Evolutionary conservation across 2,113 vertebrate species (phyloP).

Genomic region (Sus scrofa): T2T-Sscrofa CM000820.6:8479001-8479500

Average conservation of each 20-base stretch:
- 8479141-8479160: conserved; percentile 12
- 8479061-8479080: not conserved
- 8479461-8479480: conserved; percentile 31
- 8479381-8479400: no score
- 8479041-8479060: conserved; percentile 29
- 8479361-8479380: no score
- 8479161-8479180: not conserved
- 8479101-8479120: conserved; percentile 22
- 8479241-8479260: no score
- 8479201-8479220: not conserved
- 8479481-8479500: not conserved
- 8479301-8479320: no score
- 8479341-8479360: no score
- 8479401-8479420: no score
- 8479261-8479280: no score
- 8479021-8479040: not conserved
- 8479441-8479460: not conserved
- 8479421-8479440: no score
- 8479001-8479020: not conserved
- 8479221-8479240: no score
- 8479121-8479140: not conserved
- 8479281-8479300: no score
- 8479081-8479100: not conserved
- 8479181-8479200: not conserved
- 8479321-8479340: no score